A percentile compares a stretch with the other conserved stretches of the same genome.
Conservation (phyloP, 2,113 vertebrate species). For the Bujurquina vittata region DNA sequence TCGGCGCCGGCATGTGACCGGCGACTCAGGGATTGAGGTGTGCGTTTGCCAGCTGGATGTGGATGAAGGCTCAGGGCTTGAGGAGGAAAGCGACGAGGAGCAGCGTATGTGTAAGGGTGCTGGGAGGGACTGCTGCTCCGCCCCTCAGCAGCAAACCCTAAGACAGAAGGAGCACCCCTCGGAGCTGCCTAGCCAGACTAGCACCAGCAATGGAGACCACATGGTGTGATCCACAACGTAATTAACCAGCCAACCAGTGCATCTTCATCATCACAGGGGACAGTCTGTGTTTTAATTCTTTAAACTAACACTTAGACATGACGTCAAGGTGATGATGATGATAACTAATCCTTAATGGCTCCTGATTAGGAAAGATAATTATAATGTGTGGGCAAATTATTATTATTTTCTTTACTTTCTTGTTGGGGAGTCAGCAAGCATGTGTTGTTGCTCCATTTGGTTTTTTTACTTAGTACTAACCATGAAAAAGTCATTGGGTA, state of each 20-base stretch:
- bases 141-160: constrained; percentile 57
- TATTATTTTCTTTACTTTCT: constrained; percentile 24
- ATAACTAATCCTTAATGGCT: constrained; percentile 42
- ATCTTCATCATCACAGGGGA: constrained; percentile 46
- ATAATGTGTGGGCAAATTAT: constrained; percentile 11
- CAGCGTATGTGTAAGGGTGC: constrained; percentile 67
- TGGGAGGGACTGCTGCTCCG: constrained; percentile 71
- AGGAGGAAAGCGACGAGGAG: constrained; percentile 76
- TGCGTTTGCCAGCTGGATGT: constrained; percentile 82
- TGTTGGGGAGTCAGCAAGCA: constrained; percentile 39
- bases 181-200: constrained; percentile 56
- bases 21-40: constrained; percentile 86
- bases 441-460: constrained; percentile 14
- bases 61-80: constrained; percentile 73
- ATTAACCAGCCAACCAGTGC: constrained; percentile 47
- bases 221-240: constrained; percentile 71
- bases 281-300: constrained; percentile 47
- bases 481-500: not conserved
- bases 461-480: not conserved
- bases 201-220: constrained; percentile 72
- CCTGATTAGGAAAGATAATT: constrained; percentile 27
- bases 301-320: constrained; percentile 44
- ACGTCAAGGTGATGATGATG: constrained; percentile 37
- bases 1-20: constrained; percentile 82
- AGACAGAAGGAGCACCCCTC: constrained; percentile 66